Evolutionary conservation across 2,888 invertebrate genomes (phyloP).

Genomic region (Morpho achilles): DNA sequence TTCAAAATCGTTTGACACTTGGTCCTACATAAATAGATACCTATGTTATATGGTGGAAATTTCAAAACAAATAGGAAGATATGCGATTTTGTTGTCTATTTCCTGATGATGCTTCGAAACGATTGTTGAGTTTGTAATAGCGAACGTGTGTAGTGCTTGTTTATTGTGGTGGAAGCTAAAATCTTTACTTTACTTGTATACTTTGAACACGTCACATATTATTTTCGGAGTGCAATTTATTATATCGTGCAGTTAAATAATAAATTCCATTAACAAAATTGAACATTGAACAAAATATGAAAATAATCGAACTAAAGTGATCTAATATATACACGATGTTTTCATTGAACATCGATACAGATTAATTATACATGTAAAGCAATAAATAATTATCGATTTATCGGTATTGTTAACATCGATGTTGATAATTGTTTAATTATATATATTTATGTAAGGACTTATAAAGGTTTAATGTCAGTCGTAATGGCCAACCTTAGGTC

Average conservation of each 20-base stretch:
- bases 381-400: constrained; percentile 12
- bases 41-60: too few relatives aligned
- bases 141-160: too few relatives aligned
- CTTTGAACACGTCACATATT: neutral
- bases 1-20: too few relatives aligned
- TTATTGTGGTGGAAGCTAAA: neutral
- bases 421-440: constrained; percentile 18
- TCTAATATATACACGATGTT: constrained; percentile 6
- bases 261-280: too few relatives aligned
- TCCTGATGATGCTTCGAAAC: too few relatives aligned
- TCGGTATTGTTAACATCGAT: constrained; percentile 6
- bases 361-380: constrained; percentile 14
- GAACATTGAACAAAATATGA: too few relatives aligned
- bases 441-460: constrained; percentile 10
- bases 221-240: too few relatives aligned
- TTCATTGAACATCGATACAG: constrained; percentile 4
- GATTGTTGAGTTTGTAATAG: too few relatives aligned
- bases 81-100: too few relatives aligned
- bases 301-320: neutral
- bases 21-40: too few relatives aligned
- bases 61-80: too few relatives aligned
- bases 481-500: constrained; percentile 13
- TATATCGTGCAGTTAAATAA: too few relatives aligned
- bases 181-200: constrained; percentile 1
- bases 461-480: constrained; percentile 20